Conservation (phyloP, 2,797 vertebrate species). For the Synanceia verrucosa region DNA sequence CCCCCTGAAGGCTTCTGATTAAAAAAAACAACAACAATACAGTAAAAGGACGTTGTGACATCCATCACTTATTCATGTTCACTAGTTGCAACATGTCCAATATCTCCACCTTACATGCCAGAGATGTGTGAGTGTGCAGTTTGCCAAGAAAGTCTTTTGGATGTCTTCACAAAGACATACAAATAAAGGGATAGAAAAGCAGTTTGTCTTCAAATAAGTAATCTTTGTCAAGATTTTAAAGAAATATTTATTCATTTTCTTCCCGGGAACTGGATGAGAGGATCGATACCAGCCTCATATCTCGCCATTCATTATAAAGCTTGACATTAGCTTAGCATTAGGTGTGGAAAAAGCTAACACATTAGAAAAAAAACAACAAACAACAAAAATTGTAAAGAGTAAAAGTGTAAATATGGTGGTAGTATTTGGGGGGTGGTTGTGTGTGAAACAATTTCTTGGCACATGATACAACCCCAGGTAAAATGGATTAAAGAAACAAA, state of each 20-base stretch:
- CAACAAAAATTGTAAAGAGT: too few relatives aligned
- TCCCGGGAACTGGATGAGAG: background rate
- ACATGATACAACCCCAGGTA: too few relatives aligned
- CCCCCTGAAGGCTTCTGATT: background rate
- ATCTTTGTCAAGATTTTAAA: background rate
- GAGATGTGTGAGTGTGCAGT: constrained; percentile 10
- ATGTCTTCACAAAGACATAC: background rate
- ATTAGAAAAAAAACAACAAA: background rate
- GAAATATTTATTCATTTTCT: background rate
- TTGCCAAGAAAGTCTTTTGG: background rate
- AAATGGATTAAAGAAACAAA: too few relatives aligned
- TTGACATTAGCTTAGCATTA: background rate
- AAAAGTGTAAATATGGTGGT: too few relatives aligned
- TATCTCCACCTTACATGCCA: constrained; percentile 30
- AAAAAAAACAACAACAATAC: background rate
- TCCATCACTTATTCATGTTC: constrained; percentile 11
- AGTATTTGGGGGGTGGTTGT: too few relatives aligned
- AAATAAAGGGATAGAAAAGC: background rate
- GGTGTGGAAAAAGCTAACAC: background rate
- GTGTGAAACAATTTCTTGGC: too few relatives aligned
- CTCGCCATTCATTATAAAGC: background rate
- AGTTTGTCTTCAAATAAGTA: background rate
- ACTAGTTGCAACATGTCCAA: constrained; percentile 52
- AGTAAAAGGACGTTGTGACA: background rate
- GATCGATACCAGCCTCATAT: background rate